A percentile compares a stretch with the other conserved stretches of the same genome.
Evolutionary conservation across 2,888 invertebrate species (phyloP).

Genomic region (Caradrina clavipalpis): DNA sequence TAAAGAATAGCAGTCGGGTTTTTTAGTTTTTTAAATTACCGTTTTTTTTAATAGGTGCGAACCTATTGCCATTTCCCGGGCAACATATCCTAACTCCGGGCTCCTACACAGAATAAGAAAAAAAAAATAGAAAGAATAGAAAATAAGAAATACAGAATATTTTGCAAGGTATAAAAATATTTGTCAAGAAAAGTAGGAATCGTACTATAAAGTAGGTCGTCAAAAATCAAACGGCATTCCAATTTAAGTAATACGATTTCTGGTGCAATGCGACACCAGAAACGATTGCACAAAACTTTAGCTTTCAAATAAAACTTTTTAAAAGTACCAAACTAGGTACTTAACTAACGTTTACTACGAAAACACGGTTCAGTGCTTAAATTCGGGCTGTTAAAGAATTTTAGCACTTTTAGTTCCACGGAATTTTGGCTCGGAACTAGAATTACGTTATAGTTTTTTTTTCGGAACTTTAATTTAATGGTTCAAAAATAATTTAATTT

Average conservation of each 20-base stretch:
- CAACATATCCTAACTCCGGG: no score
- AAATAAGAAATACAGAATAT: no score
- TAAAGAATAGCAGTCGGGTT: no score
- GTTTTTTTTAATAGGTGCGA: no score
- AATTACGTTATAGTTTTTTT: neutral
- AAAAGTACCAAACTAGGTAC: constrained; percentile 5
- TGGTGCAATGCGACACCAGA: constrained; percentile 26
- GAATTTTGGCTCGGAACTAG: constrained; percentile 24
- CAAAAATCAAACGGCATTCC: neutral
- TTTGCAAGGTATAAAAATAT: no score
- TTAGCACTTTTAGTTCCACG: constrained; percentile 14
- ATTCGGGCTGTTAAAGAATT: constrained; percentile 22
- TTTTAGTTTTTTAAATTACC: no score
- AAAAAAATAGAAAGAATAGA: no score
- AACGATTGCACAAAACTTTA: neutral
- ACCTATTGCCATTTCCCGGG: no score
- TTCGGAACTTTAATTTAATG: neutral
- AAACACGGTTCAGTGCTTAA: constrained; percentile 15
- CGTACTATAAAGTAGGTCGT: no score
- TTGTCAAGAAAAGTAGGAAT: no score
- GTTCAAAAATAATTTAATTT: neutral
- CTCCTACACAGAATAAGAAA: no score
- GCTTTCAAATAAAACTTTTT: constrained; percentile 7
- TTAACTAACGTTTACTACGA: constrained; percentile 10
- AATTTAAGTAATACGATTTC: neutral